A percentile compares a stretch with the other conserved stretches of the same genome.
Evolutionary conservation across 2,797 vertebrate genomes (phyloP).

Genomic region (Chromis chromis): DNA sequence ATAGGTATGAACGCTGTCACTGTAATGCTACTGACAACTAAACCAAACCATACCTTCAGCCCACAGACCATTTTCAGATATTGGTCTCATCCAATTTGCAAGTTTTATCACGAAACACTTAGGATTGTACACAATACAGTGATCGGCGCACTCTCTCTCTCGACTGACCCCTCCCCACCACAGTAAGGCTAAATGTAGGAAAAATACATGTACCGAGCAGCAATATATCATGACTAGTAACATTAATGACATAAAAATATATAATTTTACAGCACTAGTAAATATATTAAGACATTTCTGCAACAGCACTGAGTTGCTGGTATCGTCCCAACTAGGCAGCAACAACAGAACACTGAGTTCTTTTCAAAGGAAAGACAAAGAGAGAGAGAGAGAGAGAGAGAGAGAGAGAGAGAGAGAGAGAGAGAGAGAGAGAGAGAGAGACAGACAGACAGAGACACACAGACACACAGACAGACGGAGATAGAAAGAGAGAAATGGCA

Average conservation of each 20-base stretch:
- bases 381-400: constrained; percentile 35
- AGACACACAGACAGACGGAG: too few relatives aligned
- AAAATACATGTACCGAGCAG: constrained; percentile 67
- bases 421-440: constrained; percentile 42
- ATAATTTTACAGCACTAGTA: constrained; percentile 68
- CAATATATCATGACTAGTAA: constrained; percentile 65
- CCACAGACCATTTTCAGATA: constrained; percentile 11
- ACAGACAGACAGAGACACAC: too few relatives aligned
- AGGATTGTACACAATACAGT: constrained; percentile 22
- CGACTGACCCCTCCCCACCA: constrained; percentile 7
- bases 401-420: constrained; percentile 20
- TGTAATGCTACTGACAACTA: constrained; percentile 9
- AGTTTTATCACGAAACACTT: constrained; percentile 28
- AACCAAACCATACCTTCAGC: constrained; percentile 11
- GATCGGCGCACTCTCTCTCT: constrained; percentile 15
- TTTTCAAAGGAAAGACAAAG: constrained; percentile 21
- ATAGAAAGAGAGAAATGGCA: constrained; percentile 56
- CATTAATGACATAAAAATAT: constrained; percentile 66
- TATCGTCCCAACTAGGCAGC: constrained; percentile 67
- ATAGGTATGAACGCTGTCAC: constrained; percentile 26
- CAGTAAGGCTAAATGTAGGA: constrained; percentile 54
- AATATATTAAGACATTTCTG: constrained; percentile 85
- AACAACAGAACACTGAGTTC: constrained; percentile 54
- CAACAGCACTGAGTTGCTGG: constrained; percentile 71
- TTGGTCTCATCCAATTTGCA: constrained; percentile 7